These are phyloP conservation scores for Arizona elegans DNA, from an alignment of 2,113 vertebrate genomes.

Conservation along the genomic window DNA sequence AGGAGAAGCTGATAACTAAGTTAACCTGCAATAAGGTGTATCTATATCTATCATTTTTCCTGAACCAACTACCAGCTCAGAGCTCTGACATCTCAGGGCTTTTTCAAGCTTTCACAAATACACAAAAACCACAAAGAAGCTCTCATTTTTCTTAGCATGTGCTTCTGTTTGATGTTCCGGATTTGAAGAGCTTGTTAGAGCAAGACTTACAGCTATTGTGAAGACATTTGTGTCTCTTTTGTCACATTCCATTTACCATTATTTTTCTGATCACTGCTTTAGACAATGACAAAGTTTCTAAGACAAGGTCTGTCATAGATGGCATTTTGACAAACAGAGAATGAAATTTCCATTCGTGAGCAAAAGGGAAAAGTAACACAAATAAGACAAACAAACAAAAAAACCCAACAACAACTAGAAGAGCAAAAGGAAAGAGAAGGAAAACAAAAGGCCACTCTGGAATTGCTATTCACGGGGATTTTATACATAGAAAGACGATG, in stretches of 20 bases:
- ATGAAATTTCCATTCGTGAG: neutral
- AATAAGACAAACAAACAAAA: neutral
- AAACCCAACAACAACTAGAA: neutral
- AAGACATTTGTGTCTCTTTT: neutral
- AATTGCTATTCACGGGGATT: neutral
- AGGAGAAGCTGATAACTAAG: neutral
- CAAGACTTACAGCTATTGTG: neutral
- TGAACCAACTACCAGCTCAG: neutral
- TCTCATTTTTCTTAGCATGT: neutral
- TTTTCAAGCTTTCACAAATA: neutral
- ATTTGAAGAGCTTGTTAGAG: conserved; percentile 1
- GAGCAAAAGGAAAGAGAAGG: neutral
- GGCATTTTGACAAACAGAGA: neutral
- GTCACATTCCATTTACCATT: neutral
- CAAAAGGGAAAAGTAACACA: neutral
- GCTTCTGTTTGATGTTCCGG: neutral
- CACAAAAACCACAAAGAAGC: neutral
- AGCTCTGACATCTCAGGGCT: neutral
- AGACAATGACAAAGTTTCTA: neutral
- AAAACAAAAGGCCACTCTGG: neutral
- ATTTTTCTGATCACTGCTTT: neutral
- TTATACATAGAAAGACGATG: neutral
- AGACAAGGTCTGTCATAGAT: neutral
- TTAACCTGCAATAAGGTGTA: neutral
- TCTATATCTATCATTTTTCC: neutral